These are phyloP conservation scores for Kryphioiulus occultus DNA, from an alignment of 2,888 invertebrate species.

Conservation along the genomic window DNA sequence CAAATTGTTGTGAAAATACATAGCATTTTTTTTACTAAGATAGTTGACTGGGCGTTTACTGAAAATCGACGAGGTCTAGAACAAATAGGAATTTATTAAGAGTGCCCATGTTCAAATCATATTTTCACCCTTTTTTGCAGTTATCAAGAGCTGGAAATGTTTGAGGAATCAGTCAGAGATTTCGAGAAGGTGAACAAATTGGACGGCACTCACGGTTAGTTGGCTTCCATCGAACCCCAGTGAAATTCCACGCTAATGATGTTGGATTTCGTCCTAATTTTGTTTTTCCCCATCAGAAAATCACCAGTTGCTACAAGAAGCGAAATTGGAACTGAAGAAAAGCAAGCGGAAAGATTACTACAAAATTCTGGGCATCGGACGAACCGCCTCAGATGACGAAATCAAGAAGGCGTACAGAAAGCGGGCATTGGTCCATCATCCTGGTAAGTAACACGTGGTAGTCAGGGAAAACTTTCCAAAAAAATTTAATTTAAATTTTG, in stretches of 20 bases:
- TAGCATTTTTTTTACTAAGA: too few species aligned
- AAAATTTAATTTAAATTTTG: too few species aligned
- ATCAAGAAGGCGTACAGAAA: conserved; percentile 95
- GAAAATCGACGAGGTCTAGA: too few species aligned
- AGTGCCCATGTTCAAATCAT: background rate
- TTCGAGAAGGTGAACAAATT: conserved; percentile 85
- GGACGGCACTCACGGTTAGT: conserved; percentile 67
- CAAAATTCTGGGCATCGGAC: conserved; percentile 87
- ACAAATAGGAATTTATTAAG: conserved; percentile 28
- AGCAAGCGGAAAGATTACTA: conserved; percentile 96
- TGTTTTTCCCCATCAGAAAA: conserved; percentile 68
- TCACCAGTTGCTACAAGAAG: conserved; percentile 81
- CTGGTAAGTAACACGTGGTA: conserved; percentile 69
- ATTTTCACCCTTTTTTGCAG: conserved; percentile 55
- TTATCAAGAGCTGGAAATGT: conserved; percentile 81
- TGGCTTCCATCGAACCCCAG: background rate
- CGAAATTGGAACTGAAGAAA: conserved; percentile 86
- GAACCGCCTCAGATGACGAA: conserved; percentile 85
- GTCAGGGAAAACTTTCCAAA: too few species aligned
- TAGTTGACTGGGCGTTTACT: too few species aligned
- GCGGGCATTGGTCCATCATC: conserved; percentile 88
- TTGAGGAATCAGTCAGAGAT: conserved; percentile 88
- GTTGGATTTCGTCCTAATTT: background rate
- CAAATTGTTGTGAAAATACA: too few species aligned
- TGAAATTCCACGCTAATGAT: background rate